Base-by-base conservation (phyloP, 2,888 invertebrate species). In the Cancer borealis region DNA sequence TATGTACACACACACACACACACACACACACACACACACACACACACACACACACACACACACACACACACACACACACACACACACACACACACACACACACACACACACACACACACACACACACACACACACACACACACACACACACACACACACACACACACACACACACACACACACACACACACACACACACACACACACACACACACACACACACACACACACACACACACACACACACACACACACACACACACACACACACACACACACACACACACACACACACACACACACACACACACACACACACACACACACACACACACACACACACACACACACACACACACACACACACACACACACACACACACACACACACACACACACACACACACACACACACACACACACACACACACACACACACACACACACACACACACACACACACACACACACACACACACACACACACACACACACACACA, bases 61-160 rank as follows among this genome's bases (percentile, higher is more conserved):
- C 45, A 88, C 88, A 88, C 88, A n/a, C 88, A 88, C 46, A 47
- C 88, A 88, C 45, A 88, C 88, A 88, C 88, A n/a, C 88, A 88
- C 46, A 47, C 88, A 88, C 45, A 88, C 88, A 88, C 88, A n/a
- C 88, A 88, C 46, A 47, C 88, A 88, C 45, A 88, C 88, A 88
- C 88, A n/a, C 88, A 88, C 46, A 47, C 88, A 88, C 45, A 88
- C 88, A 88, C 88, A n/a, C 88, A 88, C 46, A 47, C 88, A 88
- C 45, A 88, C 88, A 88, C 88, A n/a, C 88, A 88, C 46, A 47
- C 88, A 88, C 45, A 88, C 88, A 88, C 88, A n/a, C 88, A 88
- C 46, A 47, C 88, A 88, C 45, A 88, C 88, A 88, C 88, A n/a
- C 88, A 88, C 46, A 47, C 88, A 88, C 45, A 88, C 88, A 88